Conservation (phyloP, 1,140 invertebrate species). For the Anoplolepis gracilipes region DNA sequence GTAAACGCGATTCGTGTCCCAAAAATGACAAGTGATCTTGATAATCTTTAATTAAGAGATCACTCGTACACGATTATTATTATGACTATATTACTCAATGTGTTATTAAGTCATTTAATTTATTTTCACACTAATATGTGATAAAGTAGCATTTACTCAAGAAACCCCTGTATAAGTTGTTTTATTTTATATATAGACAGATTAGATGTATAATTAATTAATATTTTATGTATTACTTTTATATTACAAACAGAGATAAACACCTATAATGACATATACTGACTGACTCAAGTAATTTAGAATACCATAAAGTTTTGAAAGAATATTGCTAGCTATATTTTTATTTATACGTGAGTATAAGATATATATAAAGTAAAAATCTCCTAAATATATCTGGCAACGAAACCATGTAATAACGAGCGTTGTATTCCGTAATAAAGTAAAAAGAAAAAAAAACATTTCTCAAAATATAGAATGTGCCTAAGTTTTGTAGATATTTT, state of each 20-base stretch:
- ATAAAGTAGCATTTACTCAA: constrained; percentile 44
- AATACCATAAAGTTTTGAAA: neutral
- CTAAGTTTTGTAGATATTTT: constrained; percentile 37
- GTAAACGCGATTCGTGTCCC: constrained; percentile 29
- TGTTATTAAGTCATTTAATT: constrained; percentile 45
- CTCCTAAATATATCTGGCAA: constrained; percentile 16
- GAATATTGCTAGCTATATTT: constrained; percentile 18
- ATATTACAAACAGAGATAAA: neutral
- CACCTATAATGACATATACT: neutral
- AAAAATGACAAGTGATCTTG: constrained; percentile 21
- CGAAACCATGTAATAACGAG: constrained; percentile 21
- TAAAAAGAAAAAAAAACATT: neutral
- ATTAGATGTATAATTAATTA: constrained; percentile 23
- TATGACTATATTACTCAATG: constrained; percentile 16
- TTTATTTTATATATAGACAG: constrained; percentile 42
- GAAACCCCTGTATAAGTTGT: constrained; percentile 19
- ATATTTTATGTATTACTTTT: constrained; percentile 8
- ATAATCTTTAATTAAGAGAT: neutral
- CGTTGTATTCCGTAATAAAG: constrained; percentile 24
- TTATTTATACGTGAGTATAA: neutral
- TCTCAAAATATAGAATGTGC: neutral
- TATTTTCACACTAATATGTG: constrained; percentile 57
- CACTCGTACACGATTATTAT: constrained; percentile 2
- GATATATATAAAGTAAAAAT: constrained; percentile 2
- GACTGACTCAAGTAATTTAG: constrained; percentile 2